Evolutionary conservation across 2,888 invertebrate genomes (phyloP).

Genomic region (Calameuta filiformis): DNA sequence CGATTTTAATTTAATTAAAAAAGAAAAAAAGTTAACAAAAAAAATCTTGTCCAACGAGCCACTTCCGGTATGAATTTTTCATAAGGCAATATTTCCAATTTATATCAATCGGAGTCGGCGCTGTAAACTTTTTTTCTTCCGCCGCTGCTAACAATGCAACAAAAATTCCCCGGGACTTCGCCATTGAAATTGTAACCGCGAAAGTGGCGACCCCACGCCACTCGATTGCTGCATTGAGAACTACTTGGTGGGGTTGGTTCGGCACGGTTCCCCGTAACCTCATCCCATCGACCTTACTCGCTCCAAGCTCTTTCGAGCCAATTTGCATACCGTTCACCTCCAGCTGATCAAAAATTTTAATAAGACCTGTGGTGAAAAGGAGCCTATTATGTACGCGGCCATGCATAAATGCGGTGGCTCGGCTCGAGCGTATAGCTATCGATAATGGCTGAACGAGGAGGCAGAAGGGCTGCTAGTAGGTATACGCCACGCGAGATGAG

Average conservation of each 20-base stretch:
- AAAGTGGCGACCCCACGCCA: constrained; percentile 1
- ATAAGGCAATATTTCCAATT: neutral
- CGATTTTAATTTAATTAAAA: neutral
- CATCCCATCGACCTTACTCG: constrained; percentile 13
- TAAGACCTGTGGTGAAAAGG: constrained; percentile 60
- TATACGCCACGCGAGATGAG: constrained; percentile 20
- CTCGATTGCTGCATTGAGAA: constrained; percentile 28
- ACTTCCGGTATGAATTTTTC: neutral
- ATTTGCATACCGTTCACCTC: constrained; percentile 67
- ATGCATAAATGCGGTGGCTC: constrained; percentile 46
- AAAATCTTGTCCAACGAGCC: neutral
- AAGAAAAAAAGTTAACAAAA: too few species aligned
- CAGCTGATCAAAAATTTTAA: constrained; percentile 69
- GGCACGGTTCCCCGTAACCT: neutral
- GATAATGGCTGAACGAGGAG: constrained; percentile 33
- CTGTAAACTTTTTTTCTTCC: neutral
- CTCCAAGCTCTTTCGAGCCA: constrained; percentile 49
- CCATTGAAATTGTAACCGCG: neutral
- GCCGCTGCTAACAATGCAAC: neutral
- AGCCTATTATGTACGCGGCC: constrained; percentile 41
- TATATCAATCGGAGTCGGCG: neutral
- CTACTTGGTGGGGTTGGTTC: neutral
- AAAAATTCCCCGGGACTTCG: neutral
- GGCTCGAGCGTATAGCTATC: constrained; percentile 30
- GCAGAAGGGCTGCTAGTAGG: constrained; percentile 11